Percentiles rank a stretch among this genome's conserved stretches.
phyloP scores from a whole-genome alignment of 1,140 invertebrate species.

The Whitmania pigra region DNA sequence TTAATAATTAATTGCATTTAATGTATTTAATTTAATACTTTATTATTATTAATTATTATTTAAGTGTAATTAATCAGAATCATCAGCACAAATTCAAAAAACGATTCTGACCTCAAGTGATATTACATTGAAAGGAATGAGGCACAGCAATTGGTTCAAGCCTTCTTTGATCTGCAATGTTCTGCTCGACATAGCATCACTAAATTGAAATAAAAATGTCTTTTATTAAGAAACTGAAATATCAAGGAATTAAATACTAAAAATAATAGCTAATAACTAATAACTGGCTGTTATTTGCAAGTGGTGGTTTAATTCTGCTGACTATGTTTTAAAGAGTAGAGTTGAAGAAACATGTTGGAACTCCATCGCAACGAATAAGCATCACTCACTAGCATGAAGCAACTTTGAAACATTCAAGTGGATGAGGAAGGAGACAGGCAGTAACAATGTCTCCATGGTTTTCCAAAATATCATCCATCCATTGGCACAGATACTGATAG shows the following conservation, averaged over 20 bases:
- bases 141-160: slow-evolving; percentile 64
- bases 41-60: too few relatives aligned
- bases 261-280: too few relatives aligned
- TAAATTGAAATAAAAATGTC: slow-evolving; percentile 34
- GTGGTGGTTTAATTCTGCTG: too few relatives aligned
- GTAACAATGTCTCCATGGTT: slow-evolving; percentile 76
- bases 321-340: too few relatives aligned
- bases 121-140: slow-evolving; percentile 94
- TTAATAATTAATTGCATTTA: too few relatives aligned
- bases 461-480: slow-evolving; percentile 71
- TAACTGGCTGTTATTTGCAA: too few relatives aligned
- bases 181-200: slow-evolving; percentile 71
- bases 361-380: background rate
- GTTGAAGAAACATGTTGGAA: too few relatives aligned
- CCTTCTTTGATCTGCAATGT: slow-evolving; percentile 88
- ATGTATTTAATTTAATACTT: too few relatives aligned
- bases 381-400: slow-evolving; percentile 73
- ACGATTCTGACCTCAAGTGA: slow-evolving; percentile 57
- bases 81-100: background rate
- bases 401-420: slow-evolving; percentile 74
- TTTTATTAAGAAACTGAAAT: background rate
- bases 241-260: too few relatives aligned
- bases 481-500: slow-evolving; percentile 66
- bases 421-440: slow-evolving; percentile 69
- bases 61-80: background rate